Base-by-base conservation (phyloP, 1,140 invertebrate species). In the Hylaeus volcanicus region DNA sequence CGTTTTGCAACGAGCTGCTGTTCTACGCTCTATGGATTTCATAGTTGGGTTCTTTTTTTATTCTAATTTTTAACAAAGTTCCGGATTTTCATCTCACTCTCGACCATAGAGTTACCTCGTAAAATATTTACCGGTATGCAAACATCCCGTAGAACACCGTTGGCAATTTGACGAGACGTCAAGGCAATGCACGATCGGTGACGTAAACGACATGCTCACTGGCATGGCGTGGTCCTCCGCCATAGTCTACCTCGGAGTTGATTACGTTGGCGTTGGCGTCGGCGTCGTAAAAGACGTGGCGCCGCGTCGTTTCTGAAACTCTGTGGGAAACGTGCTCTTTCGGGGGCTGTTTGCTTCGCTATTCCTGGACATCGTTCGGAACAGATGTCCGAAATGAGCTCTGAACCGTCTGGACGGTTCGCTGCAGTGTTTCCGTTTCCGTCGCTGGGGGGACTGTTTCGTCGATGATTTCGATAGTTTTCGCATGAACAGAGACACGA, bases 271-370 rank as follows among this genome's bases (percentile, higher is more conserved):
- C 11, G 12, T 51, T 15, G 66, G 26, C 9, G 43, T 69, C 43
- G 56, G 37, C 11, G 12, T 51, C 37, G 66, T 61, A 70, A 77
- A 70, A 70, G 37, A 51, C 55, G 74, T 5, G 37, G 53, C n/a
- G 39, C 37, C 65, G 26, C 45, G 26, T 77, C 43, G n/a, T n/a
- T 55, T n/a, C 11, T 15, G 55, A 70, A 69, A 51, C 66, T 70
- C 66, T 14, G 11, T 45, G n/a, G 43, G 65, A 48, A 51, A 69
- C 64, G 55, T 56, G 65, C 6, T 43, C 41, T 76, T 58, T 48
- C 43, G 43, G 12, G 26, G 37, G 3, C 53, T 70, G 74, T 76
- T 76, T 60, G 53, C 26, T 12, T 12, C 55, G 3, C 9, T 51
- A 15, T 9, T 43, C 2, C 51, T 48, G 45, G 14, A 45, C 58